Conservation (phyloP, 2,797 vertebrate species). For the Tokudaia muenninki region DNA sequence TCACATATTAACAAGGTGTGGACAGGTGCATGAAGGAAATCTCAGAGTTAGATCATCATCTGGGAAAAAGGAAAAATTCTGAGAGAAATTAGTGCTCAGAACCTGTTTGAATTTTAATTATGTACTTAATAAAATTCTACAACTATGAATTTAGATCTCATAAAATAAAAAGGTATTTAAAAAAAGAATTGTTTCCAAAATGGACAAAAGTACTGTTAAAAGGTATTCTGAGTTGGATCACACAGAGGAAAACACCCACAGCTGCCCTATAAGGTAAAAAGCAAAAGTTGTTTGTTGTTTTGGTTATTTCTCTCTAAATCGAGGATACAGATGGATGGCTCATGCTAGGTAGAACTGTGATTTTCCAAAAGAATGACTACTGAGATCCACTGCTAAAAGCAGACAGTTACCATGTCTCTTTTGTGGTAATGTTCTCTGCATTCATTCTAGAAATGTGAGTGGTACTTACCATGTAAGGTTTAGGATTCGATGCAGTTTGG, state of each 20-base stretch:
- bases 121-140: background rate
- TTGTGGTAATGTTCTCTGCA: background rate
- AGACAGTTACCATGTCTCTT: background rate
- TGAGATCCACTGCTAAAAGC: background rate
- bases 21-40: background rate
- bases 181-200: constrained; percentile 38
- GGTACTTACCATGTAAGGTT: constrained; percentile 96
- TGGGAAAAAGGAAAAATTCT: constrained; percentile 33
- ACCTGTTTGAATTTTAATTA: constrained; percentile 16
- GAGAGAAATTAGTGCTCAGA: background rate
- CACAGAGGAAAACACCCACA: background rate
- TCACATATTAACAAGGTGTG: background rate
- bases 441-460: background rate
- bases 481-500: constrained; percentile 96
- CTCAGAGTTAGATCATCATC: constrained; percentile 7
- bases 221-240: background rate
- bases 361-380: background rate
- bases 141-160: background rate
- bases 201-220: background rate
- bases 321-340: background rate
- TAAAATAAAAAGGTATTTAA: background rate
- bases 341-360: background rate
- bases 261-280: constrained; percentile 18
- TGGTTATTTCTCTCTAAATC: background rate
- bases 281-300: background rate